Base-by-base conservation (phyloP, 2,888 invertebrate species). In the Synanthedon tipuliformis region DNA sequence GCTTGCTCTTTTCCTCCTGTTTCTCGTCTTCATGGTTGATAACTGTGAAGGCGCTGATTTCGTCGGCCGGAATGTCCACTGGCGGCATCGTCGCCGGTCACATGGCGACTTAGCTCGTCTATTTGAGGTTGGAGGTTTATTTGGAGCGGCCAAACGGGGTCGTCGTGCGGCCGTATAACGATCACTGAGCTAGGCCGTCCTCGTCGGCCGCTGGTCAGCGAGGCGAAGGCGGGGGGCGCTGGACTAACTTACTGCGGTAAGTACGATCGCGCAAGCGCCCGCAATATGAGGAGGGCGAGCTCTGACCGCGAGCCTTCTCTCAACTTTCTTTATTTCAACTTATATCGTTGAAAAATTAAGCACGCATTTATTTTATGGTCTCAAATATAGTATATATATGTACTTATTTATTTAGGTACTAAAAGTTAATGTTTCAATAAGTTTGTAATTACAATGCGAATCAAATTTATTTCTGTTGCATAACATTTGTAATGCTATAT, bases 41-140 rank as follows among this genome's bases (percentile, higher is more conserved):
- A 53, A 83, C 72, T 56, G 80, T 73, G 66, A 81, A 81, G 50
- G 79, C 75, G 65, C 69, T 68, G 51, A 68, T 55, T 53, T 72
- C 70, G 53, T 71, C 66, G 55, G 68, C 57, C 50, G 71, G 61
- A 41, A 62, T 57, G 54, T 68, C 66, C 55, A 68, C 69, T 56
- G 79, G 69, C 53, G 80, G 75, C 83, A 81, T 82, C 65, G 68
- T 72, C 65, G 54, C 59, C 56, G 54, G 59, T 63, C 66, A 63
- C 64, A 41, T 51, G 50, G 51, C 50, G 40, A 34, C 27, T 34
- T 10, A 34, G 34, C 10, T 34, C 34, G 34, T 34, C 34, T 34
- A 34, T 34, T 34, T 34, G 34, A 34, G 3, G 27, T 34, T 34
- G 27, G 10, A 34, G 8, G 34, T 34, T 34, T 34, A 34, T 34